Conservation (phyloP, 1,140 invertebrate genomes). For the Macrosteles quadrilineatus region DNA sequence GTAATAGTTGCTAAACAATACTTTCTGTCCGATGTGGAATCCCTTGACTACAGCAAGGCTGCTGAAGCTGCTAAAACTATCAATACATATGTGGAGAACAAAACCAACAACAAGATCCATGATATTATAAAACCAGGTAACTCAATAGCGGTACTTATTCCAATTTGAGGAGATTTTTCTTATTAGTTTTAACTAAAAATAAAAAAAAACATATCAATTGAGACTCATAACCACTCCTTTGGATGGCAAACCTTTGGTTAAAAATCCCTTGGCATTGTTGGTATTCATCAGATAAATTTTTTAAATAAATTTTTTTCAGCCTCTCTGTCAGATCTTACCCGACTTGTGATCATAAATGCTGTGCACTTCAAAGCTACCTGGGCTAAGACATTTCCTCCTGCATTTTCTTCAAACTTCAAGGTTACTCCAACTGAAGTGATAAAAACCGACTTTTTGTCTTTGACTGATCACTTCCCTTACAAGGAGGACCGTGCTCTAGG, state of each 20-base stretch:
- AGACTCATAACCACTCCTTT: too few relatives aligned
- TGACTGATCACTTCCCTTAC: conserved; percentile 55
- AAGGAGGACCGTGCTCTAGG: conserved; percentile 53
- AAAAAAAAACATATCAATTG: too few relatives aligned
- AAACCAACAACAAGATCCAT: conserved; percentile 72
- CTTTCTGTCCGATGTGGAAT: conserved; percentile 57
- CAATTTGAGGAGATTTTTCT: too few relatives aligned
- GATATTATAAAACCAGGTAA: conserved; percentile 60
- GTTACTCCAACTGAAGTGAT: conserved; percentile 36
- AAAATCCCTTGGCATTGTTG: too few relatives aligned
- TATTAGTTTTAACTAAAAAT: too few relatives aligned
- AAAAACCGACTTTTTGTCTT: conserved; percentile 60
- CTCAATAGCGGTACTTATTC: too few relatives aligned
- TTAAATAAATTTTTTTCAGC: too few relatives aligned
- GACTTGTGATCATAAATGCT: conserved; percentile 74
- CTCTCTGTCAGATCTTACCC: conserved; percentile 56
- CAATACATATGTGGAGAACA: conserved; percentile 70
- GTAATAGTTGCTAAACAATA: conserved; percentile 49
- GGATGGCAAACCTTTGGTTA: too few relatives aligned
- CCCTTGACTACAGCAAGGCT: conserved; percentile 56
- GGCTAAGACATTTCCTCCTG: conserved; percentile 57
- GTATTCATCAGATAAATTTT: too few relatives aligned
- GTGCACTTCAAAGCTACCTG: conserved; percentile 81
- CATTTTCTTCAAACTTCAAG: conserved; percentile 52
- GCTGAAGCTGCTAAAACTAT: conserved; percentile 55